phyloP scores from a whole-genome alignment of 2,888 invertebrate genomes.

The Eilema depressum region DNA sequence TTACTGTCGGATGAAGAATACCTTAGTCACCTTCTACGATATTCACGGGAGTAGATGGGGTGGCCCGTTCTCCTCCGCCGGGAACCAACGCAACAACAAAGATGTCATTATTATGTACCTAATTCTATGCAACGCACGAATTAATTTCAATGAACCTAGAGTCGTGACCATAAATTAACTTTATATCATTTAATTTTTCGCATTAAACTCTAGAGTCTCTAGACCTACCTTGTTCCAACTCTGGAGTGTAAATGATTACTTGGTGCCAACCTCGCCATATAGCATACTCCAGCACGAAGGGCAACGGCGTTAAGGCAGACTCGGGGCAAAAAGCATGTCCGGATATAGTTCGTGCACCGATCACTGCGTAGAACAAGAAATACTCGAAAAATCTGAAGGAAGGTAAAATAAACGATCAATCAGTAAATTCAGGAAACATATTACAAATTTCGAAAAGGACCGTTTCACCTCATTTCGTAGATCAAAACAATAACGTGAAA shows the following conservation, averaged over 20 bases:
- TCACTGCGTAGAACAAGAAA: constrained; percentile 1
- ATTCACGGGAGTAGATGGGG: too few relatives aligned
- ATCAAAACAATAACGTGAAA: not conserved
- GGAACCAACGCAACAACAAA: too few relatives aligned
- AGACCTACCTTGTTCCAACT: constrained; percentile 65
- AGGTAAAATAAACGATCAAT: not conserved
- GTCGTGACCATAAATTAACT: too few relatives aligned
- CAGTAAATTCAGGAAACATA: not conserved
- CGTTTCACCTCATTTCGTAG: not conserved
- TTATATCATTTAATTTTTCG: not conserved
- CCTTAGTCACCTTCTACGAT: too few relatives aligned
- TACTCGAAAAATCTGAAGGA: not conserved
- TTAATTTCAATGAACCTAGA: too few relatives aligned
- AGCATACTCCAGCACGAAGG: constrained; percentile 83
- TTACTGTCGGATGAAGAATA: too few relatives aligned
- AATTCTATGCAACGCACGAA: too few relatives aligned
- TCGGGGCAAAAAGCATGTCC: constrained; percentile 56
- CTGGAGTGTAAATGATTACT: constrained; percentile 77
- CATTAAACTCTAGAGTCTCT: not conserved
- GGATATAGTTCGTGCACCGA: not conserved
- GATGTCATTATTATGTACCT: too few relatives aligned
- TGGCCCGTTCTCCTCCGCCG: too few relatives aligned
- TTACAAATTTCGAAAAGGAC: not conserved
- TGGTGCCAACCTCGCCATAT: constrained; percentile 86
- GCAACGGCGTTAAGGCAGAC: constrained; percentile 62